A percentile compares a stretch with the other conserved stretches of the same genome.
These are phyloP conservation scores for Siphamia tubifer DNA, from an alignment of 2,113 vertebrate genomes.

Conservation along the genomic window DNA sequence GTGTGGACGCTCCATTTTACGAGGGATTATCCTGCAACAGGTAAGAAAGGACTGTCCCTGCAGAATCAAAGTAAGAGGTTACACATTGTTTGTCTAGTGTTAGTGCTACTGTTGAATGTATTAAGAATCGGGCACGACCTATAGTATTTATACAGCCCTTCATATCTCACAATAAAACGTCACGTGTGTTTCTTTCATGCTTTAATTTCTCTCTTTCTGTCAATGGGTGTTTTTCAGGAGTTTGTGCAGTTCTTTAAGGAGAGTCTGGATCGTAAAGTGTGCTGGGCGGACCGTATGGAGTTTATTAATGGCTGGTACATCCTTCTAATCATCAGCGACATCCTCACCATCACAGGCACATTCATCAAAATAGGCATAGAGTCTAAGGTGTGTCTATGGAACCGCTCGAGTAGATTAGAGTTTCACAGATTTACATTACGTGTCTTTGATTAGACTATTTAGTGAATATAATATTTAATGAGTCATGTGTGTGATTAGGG, in stretches of 20 bases:
- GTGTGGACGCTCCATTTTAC: conserved; percentile 88
- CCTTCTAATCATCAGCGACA: conserved; percentile 89
- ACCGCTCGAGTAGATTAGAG: too few species aligned
- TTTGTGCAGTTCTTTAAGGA: conserved; percentile 84
- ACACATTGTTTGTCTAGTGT: too few species aligned
- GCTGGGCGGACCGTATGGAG: conserved; percentile 84
- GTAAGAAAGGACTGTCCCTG: conserved; percentile 60
- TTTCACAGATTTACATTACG: too few species aligned
- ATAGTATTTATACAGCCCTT: too few species aligned
- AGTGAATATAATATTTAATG: too few species aligned
- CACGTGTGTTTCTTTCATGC: not conserved
- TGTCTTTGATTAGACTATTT: too few species aligned
- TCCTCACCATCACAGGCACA: conserved; percentile 88
- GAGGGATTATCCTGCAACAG: conserved; percentile 86
- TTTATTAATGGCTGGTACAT: conserved; percentile 96
- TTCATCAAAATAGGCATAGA: conserved; percentile 94
- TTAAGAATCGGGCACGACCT: too few species aligned
- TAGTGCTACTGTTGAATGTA: too few species aligned
- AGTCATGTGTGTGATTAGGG: too few species aligned
- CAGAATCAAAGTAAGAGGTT: not conserved
- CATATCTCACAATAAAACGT: not conserved
- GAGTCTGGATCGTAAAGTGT: conserved; percentile 73
- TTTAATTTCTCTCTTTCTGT: not conserved
- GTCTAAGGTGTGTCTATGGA: conserved; percentile 81
- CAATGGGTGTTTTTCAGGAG: conserved; percentile 77